Percentiles rank a stretch among this genome's conserved stretches.
Evolutionary conservation across 2,888 invertebrate genomes (phyloP).

Genomic region (Frankliniella fusca): DNA sequence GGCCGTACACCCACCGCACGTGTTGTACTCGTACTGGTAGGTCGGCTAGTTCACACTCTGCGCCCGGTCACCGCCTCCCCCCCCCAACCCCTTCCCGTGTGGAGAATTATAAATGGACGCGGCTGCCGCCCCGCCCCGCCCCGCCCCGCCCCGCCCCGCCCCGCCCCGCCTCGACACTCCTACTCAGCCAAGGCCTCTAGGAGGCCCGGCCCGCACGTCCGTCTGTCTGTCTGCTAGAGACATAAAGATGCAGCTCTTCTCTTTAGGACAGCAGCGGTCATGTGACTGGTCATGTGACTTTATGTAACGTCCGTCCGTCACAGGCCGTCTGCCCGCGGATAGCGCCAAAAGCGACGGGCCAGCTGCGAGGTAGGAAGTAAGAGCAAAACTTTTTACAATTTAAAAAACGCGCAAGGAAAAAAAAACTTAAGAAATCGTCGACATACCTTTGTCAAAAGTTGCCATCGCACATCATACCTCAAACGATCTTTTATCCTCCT

Average conservation of each 20-base stretch:
- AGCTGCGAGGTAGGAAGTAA: too few species aligned
- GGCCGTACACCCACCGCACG: not conserved
- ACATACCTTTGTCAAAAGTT: too few species aligned
- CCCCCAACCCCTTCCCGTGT: not conserved
- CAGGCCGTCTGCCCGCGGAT: too few species aligned
- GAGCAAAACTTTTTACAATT: too few species aligned
- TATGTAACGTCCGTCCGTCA: not conserved
- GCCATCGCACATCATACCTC: too few species aligned
- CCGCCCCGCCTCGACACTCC: not conserved
- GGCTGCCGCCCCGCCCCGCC: not conserved
- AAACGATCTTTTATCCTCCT: too few species aligned
- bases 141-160: not conserved
- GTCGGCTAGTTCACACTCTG: conserved; percentile 11
- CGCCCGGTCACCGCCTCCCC: not conserved
- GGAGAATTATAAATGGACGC: conserved; percentile 12
- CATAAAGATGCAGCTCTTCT: conserved; percentile 2
- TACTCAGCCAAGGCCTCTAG: not conserved
- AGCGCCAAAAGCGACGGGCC: too few species aligned
- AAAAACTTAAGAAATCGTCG: too few species aligned
- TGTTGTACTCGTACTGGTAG: not conserved
- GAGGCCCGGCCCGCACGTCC: too few species aligned
- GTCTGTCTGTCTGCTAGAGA: not conserved
- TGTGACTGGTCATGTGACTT: not conserved
- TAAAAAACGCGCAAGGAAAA: too few species aligned
- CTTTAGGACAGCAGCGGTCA: not conserved